Evolutionary conservation across 2,888 invertebrate genomes (phyloP).

Genomic region (Suillia variegata): DNA sequence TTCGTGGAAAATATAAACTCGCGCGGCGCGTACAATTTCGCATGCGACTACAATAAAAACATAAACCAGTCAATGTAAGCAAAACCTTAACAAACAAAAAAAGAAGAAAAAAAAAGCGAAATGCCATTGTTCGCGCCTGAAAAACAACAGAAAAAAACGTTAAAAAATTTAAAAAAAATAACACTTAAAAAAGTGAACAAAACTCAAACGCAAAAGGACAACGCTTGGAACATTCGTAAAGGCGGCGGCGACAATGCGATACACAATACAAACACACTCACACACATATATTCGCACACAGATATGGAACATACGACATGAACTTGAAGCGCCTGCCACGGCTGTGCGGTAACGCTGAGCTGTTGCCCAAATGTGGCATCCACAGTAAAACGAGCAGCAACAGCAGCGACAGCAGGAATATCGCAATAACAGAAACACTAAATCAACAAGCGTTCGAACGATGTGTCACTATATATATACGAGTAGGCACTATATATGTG

Average conservation of each 20-base stretch:
- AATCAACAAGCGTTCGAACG: constrained; percentile 4
- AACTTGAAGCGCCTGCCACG: not conserved
- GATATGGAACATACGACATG: not conserved
- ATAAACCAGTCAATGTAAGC: not conserved
- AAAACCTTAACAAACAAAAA: too few relatives aligned
- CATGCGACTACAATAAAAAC: not conserved
- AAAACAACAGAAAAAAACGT: not conserved
- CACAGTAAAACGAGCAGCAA: too few relatives aligned
- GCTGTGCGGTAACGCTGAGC: not conserved
- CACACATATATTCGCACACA: not conserved
- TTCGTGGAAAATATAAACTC: not conserved
- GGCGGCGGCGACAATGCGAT: too few relatives aligned
- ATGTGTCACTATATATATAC: not conserved
- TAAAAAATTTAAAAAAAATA: not conserved
- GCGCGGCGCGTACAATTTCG: not conserved
- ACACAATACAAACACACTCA: too few relatives aligned
- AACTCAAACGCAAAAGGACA: not conserved
- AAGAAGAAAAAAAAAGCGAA: not conserved
- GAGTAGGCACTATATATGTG: not conserved
- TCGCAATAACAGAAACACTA: not conserved
- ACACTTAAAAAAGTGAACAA: not conserved
- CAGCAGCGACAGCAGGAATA: not conserved
- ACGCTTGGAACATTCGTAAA: constrained; percentile 2
- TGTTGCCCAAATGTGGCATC: not conserved
- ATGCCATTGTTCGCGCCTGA: not conserved